phyloP scores from a whole-genome alignment of 2,113 vertebrate genomes.

The Charadrius vociferus region DNA sequence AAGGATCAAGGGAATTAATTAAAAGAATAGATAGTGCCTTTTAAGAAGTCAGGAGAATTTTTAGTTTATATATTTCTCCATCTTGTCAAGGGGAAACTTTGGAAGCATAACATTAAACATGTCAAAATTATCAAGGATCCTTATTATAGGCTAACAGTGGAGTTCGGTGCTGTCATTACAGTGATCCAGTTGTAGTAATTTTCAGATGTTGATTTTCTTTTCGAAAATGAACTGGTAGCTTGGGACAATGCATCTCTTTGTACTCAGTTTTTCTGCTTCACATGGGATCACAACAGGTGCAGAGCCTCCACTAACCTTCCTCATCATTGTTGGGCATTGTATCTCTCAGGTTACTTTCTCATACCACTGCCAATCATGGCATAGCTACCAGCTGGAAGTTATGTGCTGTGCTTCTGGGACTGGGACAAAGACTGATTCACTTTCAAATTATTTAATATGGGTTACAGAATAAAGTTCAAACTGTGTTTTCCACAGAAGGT shows the following conservation, averaged over 20 bases:
- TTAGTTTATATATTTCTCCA: not conserved
- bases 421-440: not conserved
- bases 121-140: not conserved
- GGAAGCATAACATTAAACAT: not conserved
- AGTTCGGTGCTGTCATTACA: not conserved
- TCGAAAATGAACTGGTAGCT: not conserved
- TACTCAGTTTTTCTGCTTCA: not conserved
- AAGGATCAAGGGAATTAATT: constrained; percentile 36
- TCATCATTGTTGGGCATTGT: not conserved
- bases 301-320: not conserved
- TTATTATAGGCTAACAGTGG: not conserved
- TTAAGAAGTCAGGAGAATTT: not conserved
- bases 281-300: not conserved
- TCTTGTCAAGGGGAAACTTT: not conserved
- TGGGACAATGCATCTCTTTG: not conserved
- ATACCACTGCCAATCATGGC: not conserved
- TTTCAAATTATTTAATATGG: not conserved
- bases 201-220: not conserved
- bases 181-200: not conserved
- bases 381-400: not conserved
- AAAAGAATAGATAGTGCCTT: not conserved
- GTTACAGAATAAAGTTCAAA: not conserved
- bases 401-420: not conserved
- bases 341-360: not conserved
- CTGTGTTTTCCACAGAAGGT: not conserved